These are phyloP conservation scores for Mugil cephalus DNA, from an alignment of 2,113 vertebrate genomes.

Conservation along the genomic window DNA sequence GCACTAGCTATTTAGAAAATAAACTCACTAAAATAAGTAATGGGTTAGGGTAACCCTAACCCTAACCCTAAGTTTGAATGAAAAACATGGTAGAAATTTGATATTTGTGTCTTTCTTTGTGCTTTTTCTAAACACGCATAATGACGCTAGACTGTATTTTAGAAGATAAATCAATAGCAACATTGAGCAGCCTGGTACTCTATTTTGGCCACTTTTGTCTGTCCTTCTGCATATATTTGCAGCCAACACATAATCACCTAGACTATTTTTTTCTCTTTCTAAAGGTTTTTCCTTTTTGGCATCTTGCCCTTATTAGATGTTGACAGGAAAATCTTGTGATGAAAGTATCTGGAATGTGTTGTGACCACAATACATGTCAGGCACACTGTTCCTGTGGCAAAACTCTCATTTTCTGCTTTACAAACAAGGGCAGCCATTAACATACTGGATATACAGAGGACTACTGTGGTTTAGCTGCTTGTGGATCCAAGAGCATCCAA, in stretches of 20 bases:
- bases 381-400: neutral
- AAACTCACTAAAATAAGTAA: too few species aligned
- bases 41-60: too few species aligned
- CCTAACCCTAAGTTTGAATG: too few species aligned
- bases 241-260: neutral
- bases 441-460: slow-evolving; percentile 20
- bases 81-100: neutral
- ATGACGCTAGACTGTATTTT: slow-evolving; percentile 6
- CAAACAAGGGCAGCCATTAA: slow-evolving; percentile 19
- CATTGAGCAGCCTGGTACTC: neutral
- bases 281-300: neutral
- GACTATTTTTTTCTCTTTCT: neutral
- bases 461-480: neutral
- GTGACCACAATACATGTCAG: neutral
- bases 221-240: slow-evolving; percentile 5
- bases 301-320: neutral
- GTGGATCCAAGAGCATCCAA: slow-evolving; percentile 12
- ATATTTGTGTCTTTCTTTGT: neutral
- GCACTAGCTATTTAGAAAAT: too few species aligned
- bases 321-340: neutral
- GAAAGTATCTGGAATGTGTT: neutral
- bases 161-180: slow-evolving; percentile 16
- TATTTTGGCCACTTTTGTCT: neutral
- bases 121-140: neutral
- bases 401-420: neutral